Base-by-base conservation (phyloP, 2,113 vertebrate genomes). In the Notothenia rossii region DNA sequence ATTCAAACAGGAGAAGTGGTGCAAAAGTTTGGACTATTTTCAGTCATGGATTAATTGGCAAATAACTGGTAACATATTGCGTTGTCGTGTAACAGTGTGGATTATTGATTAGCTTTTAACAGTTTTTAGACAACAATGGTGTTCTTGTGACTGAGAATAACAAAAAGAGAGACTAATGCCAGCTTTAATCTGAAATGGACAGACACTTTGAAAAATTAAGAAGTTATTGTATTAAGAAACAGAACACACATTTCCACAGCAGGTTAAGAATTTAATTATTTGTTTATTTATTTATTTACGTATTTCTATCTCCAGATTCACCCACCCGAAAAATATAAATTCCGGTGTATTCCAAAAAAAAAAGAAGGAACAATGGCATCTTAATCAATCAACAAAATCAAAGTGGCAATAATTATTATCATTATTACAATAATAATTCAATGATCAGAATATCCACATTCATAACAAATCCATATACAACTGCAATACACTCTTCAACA, bases 251-350 rank as follows among this genome's bases (percentile, higher is more conserved):
- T 76, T 29, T 75, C 50, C 71, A 88, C 78, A 82, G 43, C 63
- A 50, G 50, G 46, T 89, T 94, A 95, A 93, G 90, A 95, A 95
- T 95, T 94, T 86, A 92, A 92, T 93, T 82, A 94, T 94, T 94
- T 95, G 89, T 95, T 95, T 84, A 93, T 92, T 93, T 83, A 93
- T 92, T 90, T 91, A 94, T 93, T 94, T 94, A 95, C 79, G 91
- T 94, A 93, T 94, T 93, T 93, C 94, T 89, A 95, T 93, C 90
- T 95, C 93, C 94, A 93, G 86, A 94, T 92, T 94, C 93, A 91
- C 93, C 93, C 93, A 93, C 90, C 94, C 94, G 77, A 94, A 93
- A 95, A 95, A 96, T 96, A 96, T 94, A 96, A 95, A 94, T 94
- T 95, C 88, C 87, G 89, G 92, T 90, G 94, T 94, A 93, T 92